A percentile compares a stretch with the other conserved stretches of the same genome.
Conservation (phyloP, 2,888 invertebrate species). For the Noctua fimbriata region DNA sequence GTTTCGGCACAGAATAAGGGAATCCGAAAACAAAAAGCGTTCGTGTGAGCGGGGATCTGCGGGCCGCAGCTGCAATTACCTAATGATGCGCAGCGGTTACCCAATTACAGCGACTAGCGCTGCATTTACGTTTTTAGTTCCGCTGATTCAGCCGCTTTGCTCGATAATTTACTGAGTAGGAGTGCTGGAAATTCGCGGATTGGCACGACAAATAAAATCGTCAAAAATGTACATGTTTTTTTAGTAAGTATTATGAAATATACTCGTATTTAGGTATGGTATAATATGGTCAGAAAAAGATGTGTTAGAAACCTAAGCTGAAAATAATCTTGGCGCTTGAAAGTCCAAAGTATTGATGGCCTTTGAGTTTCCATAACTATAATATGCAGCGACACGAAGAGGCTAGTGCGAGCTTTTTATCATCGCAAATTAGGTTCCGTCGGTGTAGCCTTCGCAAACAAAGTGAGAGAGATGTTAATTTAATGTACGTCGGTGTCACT, state of each 20-base stretch:
- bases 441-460: constrained; percentile 84
- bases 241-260: not conserved
- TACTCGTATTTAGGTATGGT: not conserved
- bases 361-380: constrained; percentile 57
- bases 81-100: constrained; percentile 87
- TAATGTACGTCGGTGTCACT: constrained; percentile 88
- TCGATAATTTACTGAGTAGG: constrained; percentile 75
- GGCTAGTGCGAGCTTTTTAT: constrained; percentile 73
- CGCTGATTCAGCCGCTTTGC: constrained; percentile 77
- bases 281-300: not conserved
- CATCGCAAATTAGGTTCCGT: constrained; percentile 81
- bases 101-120: constrained; percentile 83
- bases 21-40: constrained; percentile 65
- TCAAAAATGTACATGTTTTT: constrained; percentile 33
- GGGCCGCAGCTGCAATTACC: constrained; percentile 86
- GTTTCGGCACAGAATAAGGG: constrained; percentile 58
- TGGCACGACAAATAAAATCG: constrained; percentile 52
- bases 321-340: constrained; percentile 14
- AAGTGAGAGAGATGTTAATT: constrained; percentile 89
- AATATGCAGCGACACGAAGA: constrained; percentile 62
- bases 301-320: not conserved
- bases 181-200: constrained; percentile 66
- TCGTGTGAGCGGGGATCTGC: constrained; percentile 61
- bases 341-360: constrained; percentile 50
- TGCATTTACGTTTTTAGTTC: constrained; percentile 85